phyloP scores from a whole-genome alignment of 2,888 invertebrate genomes.

The Disparrhopalites patrizii region DNA sequence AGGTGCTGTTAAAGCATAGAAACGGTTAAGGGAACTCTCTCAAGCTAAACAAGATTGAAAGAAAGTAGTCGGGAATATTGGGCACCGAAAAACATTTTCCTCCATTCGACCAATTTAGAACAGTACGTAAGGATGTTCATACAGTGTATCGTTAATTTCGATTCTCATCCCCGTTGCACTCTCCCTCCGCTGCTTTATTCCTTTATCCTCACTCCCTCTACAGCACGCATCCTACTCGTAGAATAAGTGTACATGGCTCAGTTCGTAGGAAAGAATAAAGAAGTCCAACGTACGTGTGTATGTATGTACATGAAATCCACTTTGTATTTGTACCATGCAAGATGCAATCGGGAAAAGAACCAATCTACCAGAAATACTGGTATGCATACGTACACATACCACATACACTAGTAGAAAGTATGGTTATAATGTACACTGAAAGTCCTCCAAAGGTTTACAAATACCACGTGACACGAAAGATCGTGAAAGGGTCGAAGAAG shows the following conservation, averaged over 20 bases:
- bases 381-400: too few relatives aligned
- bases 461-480: conserved; percentile 15
- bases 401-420: too few relatives aligned
- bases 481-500: conserved; percentile 6
- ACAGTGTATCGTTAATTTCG: conserved; percentile 4
- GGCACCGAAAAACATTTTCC: conserved; percentile 2
- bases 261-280: not conserved
- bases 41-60: too few relatives aligned
- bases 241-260: not conserved
- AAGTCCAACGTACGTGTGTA: too few relatives aligned
- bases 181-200: not conserved
- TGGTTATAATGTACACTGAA: not conserved
- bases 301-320: not conserved
- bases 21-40: conserved; percentile 17
- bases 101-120: conserved; percentile 15
- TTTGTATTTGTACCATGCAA: too few relatives aligned
- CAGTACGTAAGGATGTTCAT: too few relatives aligned
- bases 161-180: conserved; percentile 10
- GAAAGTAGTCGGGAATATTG: conserved; percentile 15
- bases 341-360: too few relatives aligned
- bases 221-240: not conserved
- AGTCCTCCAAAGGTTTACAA: conserved; percentile 11
- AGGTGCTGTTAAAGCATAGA: conserved; percentile 14
- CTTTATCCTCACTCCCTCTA: not conserved
- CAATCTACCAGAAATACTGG: too few relatives aligned